Percentiles rank a stretch among this genome's conserved stretches.
Evolutionary conservation across 2,797 vertebrate species (phyloP).

Genomic region (Uromys caudimaculatus): DNA sequence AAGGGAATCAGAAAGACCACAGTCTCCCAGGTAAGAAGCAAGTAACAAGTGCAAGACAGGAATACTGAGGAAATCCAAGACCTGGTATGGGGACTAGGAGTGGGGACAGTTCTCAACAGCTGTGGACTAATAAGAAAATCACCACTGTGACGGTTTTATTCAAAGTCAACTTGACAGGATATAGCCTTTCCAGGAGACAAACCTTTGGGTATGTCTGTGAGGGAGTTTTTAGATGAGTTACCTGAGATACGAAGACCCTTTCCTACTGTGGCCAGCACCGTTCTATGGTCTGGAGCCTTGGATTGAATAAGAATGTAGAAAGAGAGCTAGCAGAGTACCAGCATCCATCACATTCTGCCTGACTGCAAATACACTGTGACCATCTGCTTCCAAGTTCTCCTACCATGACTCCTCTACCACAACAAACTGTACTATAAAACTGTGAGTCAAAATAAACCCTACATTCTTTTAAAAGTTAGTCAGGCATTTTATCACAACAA

Average conservation of each 20-base stretch:
- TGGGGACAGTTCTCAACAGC: background rate
- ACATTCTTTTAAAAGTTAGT: too few species aligned
- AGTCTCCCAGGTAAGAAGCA: background rate
- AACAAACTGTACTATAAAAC: background rate
- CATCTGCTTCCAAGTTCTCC: background rate
- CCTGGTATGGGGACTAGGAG: fast-evolving
- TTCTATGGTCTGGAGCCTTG: background rate
- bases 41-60: background rate
- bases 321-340: background rate
- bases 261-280: too few species aligned
- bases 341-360: background rate
- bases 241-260: too few species aligned
- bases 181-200: background rate
- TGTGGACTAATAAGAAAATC: background rate
- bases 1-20: background rate
- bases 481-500: background rate
- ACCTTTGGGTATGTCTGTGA: too few species aligned
- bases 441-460: background rate
- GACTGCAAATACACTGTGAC: background rate
- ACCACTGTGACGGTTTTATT: background rate
- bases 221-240: background rate
- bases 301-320: background rate
- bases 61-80: background rate
- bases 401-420: too few species aligned
- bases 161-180: too few species aligned